Evolutionary conservation across 2,113 vertebrate genomes (phyloP).

Genomic region (Chelonoidis abingdonii): DNA sequence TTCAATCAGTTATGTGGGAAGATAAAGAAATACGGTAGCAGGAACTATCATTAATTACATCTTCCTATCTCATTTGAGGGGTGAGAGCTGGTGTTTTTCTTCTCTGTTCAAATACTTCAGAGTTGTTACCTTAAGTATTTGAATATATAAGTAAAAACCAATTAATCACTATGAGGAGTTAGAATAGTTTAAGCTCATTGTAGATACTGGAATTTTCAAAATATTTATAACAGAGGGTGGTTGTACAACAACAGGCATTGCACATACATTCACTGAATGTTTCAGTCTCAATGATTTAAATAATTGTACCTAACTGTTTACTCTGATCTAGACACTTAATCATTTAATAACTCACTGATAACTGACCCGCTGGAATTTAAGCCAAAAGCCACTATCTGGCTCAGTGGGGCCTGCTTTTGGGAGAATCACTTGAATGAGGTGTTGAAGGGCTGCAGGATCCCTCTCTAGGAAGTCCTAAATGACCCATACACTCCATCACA

Average conservation of each 20-base stretch:
- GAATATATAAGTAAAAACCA: not conserved
- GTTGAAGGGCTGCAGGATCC: not conserved
- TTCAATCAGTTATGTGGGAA: not conserved
- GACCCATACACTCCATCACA: not conserved
- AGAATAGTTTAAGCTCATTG: fast-evolving
- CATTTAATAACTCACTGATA: not conserved
- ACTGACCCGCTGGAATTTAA: not conserved
- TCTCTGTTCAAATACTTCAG: not conserved
- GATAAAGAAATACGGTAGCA: not conserved
- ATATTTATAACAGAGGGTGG: fast-evolving
- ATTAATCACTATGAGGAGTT: fast-evolving
- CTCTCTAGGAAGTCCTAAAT: not conserved
- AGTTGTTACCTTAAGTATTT: not conserved
- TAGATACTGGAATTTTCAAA: not conserved
- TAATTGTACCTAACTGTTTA: not conserved
- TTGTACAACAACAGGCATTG: not conserved
- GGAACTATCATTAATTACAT: not conserved
- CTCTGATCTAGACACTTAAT: not conserved
- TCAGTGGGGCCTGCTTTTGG: not conserved
- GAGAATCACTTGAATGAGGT: not conserved
- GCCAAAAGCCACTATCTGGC: not conserved
- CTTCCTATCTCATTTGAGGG: not conserved
- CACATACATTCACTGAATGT: not conserved
- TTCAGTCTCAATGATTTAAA: not conserved
- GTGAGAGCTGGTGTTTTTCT: not conserved